These are phyloP conservation scores for Calliphora vicina DNA, from an alignment of 1,140 invertebrate genomes.

Conservation along the genomic window DNA sequence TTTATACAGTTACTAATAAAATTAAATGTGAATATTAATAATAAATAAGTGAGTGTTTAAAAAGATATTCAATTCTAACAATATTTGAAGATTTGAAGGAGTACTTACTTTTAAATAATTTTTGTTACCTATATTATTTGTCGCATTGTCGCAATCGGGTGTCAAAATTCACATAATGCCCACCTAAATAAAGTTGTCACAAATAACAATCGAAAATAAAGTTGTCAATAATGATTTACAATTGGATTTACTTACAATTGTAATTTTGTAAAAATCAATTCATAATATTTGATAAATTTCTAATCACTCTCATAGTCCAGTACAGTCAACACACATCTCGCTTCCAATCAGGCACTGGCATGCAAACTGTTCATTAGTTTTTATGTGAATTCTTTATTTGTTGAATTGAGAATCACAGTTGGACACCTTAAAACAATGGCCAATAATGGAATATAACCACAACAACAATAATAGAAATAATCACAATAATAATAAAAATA, in stretches of 20 bases:
- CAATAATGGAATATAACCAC: background rate
- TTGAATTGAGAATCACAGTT: slow-evolving; percentile 5
- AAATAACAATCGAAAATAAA: background rate
- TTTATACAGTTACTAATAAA: too few relatives aligned
- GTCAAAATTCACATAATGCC: too few relatives aligned
- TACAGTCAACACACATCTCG: background rate
- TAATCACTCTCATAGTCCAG: too few relatives aligned
- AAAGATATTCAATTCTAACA: too few relatives aligned
- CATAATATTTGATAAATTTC: too few relatives aligned
- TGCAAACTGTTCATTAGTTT: background rate
- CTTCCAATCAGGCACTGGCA: background rate
- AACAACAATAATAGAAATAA: background rate
- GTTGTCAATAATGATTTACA: background rate
- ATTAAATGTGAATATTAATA: too few relatives aligned
- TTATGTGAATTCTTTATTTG: slow-evolving; percentile 1
- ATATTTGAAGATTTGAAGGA: too few relatives aligned
- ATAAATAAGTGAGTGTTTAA: too few relatives aligned
- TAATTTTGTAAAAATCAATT: too few relatives aligned
- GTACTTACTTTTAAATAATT: too few relatives aligned
- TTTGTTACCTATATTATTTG: too few relatives aligned
- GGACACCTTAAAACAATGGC: slow-evolving; percentile 12
- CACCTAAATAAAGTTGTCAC: background rate
- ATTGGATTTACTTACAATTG: background rate
- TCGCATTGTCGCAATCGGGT: too few relatives aligned
- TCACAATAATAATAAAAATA: background rate